Evolutionary conservation across 2,888 invertebrate genomes (phyloP), one percentile per base, ranked within the genome.

Genomic region (Amiota mariae): DNA sequence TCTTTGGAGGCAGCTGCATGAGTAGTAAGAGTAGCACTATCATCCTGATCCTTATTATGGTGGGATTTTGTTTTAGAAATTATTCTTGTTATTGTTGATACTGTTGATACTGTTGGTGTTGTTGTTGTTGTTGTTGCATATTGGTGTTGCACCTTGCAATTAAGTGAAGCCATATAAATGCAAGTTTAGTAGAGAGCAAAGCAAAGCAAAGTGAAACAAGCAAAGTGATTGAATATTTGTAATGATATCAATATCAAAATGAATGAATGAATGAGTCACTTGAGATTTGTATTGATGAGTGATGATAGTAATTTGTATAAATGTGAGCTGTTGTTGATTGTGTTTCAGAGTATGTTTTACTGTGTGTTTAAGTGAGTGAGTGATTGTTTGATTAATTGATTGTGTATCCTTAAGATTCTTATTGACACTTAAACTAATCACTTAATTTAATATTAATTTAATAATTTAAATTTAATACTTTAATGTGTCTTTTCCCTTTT

Each of bases 1-100:
- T 79, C 77, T 79, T 79, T 73, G 74, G 71, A 74, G 75, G 20
- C 72, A 73, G 77, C 36, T 64, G 47, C 13, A n/a, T n/a, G n/a
- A 9, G 36, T 20, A 20, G 24, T 61, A 13, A 3, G n/a, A 18
- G 61, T 61, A 20, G 18, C 13, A 20, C 0, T 36, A 36, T 4
- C 36, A 36, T 36, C 36, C 36, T 36, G 2, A 36, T 36, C 36
- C 2, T 20, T 15, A 15, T 64, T 20, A 10, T 64, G 64, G 6
- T 64, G 64, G 36, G 13, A n/a, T n/a, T 36, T 64, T 64, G 64
- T 36, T 11, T 3, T 64, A n/a, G 47, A 36, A n/a, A 3, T 36
- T 18, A 46, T 64, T 20, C n/a, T 11, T 56, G 56, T 70, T 9
- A 1, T 47, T 51, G 70, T 56, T 56, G 66, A 24, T 59, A 18